A percentile compares a stretch with the other conserved stretches of the same genome.
Evolutionary conservation across 2,797 vertebrate species (phyloP).

Genomic region (Alfaro cultratus): DNA sequence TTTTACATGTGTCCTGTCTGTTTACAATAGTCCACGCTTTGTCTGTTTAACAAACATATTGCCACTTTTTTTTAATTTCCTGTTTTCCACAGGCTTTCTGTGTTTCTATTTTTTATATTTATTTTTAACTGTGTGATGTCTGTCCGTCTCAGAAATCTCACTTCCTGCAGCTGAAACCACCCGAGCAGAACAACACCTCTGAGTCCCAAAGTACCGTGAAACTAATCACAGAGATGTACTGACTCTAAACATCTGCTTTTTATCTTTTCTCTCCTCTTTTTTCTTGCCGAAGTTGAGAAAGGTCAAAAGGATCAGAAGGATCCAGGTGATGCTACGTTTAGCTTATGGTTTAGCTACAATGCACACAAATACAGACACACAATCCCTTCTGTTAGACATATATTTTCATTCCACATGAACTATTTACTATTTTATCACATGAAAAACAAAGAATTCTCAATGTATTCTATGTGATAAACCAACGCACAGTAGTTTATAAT

Average conservation of each 20-base stretch:
- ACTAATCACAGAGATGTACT: conserved; percentile 77
- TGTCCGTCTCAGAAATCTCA: conserved; percentile 68
- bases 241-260: conserved; percentile 92
- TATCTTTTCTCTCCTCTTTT: conserved; percentile 85
- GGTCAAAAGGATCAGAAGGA: conserved; percentile 99
- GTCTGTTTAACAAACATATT: conserved; percentile 78
- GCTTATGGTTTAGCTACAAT: conserved; percentile 84
- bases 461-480: neutral
- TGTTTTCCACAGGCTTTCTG: conserved; percentile 80
- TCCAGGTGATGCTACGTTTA: conserved; percentile 98
- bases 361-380: conserved; percentile 45
- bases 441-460: neutral
- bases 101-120: conserved; percentile 36
- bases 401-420: neutral
- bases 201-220: conserved; percentile 45
- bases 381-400: conserved; percentile 16
- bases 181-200: conserved; percentile 64
- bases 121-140: conserved; percentile 68
- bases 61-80: conserved; percentile 72
- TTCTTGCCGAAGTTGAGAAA: conserved; percentile 87
- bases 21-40: conserved; percentile 77
- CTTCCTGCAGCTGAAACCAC: conserved; percentile 62
- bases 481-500: neutral
- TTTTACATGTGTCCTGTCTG: conserved; percentile 79
- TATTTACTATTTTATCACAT: neutral